Evolutionary conservation across 2,113 vertebrate species (phyloP), one percentile per base, ranked within the genome.

Genomic region (Monarcha castaneiventris): DNA sequence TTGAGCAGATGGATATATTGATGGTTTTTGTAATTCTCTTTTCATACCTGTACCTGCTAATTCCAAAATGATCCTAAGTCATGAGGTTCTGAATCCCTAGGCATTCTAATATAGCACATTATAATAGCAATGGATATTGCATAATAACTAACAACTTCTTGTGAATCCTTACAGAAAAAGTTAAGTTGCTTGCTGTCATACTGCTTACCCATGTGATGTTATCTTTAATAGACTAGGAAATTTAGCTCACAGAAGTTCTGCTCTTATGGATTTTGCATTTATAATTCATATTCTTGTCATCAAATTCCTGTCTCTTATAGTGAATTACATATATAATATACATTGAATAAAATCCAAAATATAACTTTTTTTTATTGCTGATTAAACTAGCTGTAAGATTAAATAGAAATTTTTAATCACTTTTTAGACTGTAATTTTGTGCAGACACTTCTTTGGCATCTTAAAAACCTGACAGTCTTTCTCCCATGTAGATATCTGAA

Each of bases 281-380:
- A 62, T 94, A 89, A 92, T 96, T 95, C 46, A 85, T 87, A 92
- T 56, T 66, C 29, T 73, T 88, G 23, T 51, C 67, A 89, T 59
- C 64, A 92, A 87, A 81, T 55, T 89, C 69, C 39, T 79, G 54
- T 79, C 35, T 62, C 18, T 49, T 41, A 46, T 29, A 87, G 16
- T 90, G 21, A 93, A 92, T 78, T 78, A 76, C 32, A 51, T 30
- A 12, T 44, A 86, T 94, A 96, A 94, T 33, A 83, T 26, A 92
- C 13, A 80, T 37, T 73, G 43, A 94, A 79, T n/a, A 11, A 87
- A 92, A 95, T 49, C 4, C 7, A 71, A 77, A 84, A 67, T 32
- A 30, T 25, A 76, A 44, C 20, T 27, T 39, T 56, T 72, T 86
- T 68, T n/a, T 48, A 25, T 37, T 94, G 69, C 16, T 25, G 18